phyloP scores from a whole-genome alignment of 2,888 invertebrate genomes.

The Netelia inedita region DNA sequence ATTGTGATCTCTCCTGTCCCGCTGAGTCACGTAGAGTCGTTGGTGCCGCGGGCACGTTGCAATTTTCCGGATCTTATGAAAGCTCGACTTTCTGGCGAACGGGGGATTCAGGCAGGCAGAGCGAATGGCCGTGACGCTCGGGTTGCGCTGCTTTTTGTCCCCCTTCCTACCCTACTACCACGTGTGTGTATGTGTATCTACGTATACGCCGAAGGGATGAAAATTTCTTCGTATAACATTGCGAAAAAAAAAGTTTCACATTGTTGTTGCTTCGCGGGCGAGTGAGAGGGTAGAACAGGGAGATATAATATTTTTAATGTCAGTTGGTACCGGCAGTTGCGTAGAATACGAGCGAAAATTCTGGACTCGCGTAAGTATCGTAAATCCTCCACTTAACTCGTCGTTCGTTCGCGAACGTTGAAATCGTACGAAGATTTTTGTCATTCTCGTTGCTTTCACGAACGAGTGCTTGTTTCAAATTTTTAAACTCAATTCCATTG shows the following conservation, averaged over 20 bases:
- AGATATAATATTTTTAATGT: conserved; percentile 23
- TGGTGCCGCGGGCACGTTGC: conserved; percentile 69
- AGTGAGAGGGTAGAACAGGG: conserved; percentile 6
- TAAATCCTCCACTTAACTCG: conserved; percentile 3
- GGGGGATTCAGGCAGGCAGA: conserved; percentile 1
- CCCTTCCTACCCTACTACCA: not conserved
- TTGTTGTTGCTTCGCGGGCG: conserved; percentile 32
- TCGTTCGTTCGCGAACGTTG: not conserved
- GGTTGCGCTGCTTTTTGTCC: conserved; percentile 7
- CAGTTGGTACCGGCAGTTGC: conserved; percentile 29
- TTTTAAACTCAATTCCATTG: not conserved
- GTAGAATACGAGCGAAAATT: not conserved
- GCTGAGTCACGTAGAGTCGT: conserved; percentile 68
- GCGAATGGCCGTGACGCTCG: conserved; percentile 21
- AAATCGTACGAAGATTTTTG: not conserved
- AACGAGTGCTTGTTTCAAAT: not conserved
- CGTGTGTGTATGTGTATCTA: not conserved
- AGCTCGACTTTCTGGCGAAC: conserved; percentile 60
- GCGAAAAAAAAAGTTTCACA: conserved; percentile 54
- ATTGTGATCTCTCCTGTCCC: conserved; percentile 67
- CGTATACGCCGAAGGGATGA: not conserved
- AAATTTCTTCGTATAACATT: conserved; percentile 32
- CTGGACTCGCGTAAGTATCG: not conserved
- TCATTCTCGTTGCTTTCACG: not conserved
- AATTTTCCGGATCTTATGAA: conserved; percentile 69